Evolutionary conservation across 2,888 invertebrate genomes (phyloP), one percentile per base, ranked within the genome.

Genomic region (Chalcosyrphus nemorum): DNA sequence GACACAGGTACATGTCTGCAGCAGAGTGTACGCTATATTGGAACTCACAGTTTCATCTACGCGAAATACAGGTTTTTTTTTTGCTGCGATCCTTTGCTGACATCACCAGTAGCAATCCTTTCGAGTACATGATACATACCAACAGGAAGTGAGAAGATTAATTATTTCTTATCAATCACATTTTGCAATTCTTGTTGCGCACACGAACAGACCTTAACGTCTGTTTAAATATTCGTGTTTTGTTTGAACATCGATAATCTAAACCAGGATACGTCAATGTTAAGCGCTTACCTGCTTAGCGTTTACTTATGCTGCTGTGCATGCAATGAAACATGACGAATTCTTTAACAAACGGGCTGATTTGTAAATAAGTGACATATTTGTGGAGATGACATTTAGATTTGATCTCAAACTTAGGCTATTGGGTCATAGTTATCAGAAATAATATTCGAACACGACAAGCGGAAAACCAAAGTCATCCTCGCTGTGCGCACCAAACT

Each of bases 111-210:
- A 45, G 50, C 35, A 52, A 38, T 50, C 27, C 38, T n/a, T 35
- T 59, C 27, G 9, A 38, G 27, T 52, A 71, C 24, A 41, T n/a
- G 35, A 61, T 43, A 38, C 19, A 43, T 41, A 15, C 38, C 47
- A 52, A 63, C 43, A 15, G 19, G 45, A 56, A 45, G 52, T 24
- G 45, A 61, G 56, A 63, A 68, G 72, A 82, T 82, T 72, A 77
- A 82, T 77, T 82, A 72, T 72, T 77, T 61, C 41, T 24, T 68
- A 77, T 82, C 82, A 82, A 82, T 77, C 82, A 77, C 66, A 54
- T 71, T 76, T 66, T 35, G 50, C 35, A 56, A 56, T 56, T 56
- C 35, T 35, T 56, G 35, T 56, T 38, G 19, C 4, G 35, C 35
- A 56, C 19, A 19, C 21, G n/a, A n/a, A n/a, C n/a, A n/a, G n/a